Evolutionary conservation across 2,797 vertebrate species (phyloP).

Genomic region (Delichon dasypus): DNA sequence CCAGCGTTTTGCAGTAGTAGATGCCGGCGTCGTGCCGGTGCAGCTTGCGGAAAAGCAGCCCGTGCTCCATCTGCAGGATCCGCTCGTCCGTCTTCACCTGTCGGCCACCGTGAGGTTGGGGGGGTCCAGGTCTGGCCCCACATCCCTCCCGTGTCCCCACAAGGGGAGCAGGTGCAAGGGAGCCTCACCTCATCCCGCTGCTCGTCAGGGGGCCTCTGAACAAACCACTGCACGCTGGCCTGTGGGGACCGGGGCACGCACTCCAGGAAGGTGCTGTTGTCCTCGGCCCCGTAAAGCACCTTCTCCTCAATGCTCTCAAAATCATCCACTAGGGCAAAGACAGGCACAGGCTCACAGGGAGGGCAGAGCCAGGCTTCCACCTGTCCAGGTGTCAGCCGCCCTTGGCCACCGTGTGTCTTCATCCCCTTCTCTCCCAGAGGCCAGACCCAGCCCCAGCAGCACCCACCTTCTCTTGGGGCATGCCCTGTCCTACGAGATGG

Average conservation of each 20-base stretch:
- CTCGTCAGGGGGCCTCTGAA: constrained; percentile 79
- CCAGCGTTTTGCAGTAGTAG: constrained; percentile 87
- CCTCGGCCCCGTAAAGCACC: constrained; percentile 86
- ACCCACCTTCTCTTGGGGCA: neutral
- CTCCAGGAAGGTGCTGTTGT: constrained; percentile 94
- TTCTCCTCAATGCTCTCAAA: constrained; percentile 76
- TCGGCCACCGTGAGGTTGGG: rapidly evolving
- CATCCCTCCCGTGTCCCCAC: rapidly evolving
- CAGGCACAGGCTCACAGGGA: neutral
- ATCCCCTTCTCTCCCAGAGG: neutral
- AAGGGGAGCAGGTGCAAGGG: neutral
- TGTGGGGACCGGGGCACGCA: constrained; percentile 89
- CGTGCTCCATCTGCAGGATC: constrained; percentile 84
- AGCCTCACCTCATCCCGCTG: constrained; percentile 84
- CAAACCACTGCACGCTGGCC: constrained; percentile 86
- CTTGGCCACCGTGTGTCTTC: neutral
- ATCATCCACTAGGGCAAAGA: constrained; percentile 72
- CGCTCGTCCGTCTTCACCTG: constrained; percentile 91
- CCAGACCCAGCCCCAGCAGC: neutral
- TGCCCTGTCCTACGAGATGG: neutral
- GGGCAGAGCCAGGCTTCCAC: neutral
- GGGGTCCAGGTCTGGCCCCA: neutral
- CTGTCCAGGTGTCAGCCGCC: neutral
- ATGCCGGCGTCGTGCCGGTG: constrained; percentile 81
- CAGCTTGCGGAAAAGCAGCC: constrained; percentile 88